Percentiles rank a stretch among this genome's conserved stretches.
Evolutionary conservation across 2,113 vertebrate genomes (phyloP).

Genomic region (Tragelaphus strepsiceros): DNA sequence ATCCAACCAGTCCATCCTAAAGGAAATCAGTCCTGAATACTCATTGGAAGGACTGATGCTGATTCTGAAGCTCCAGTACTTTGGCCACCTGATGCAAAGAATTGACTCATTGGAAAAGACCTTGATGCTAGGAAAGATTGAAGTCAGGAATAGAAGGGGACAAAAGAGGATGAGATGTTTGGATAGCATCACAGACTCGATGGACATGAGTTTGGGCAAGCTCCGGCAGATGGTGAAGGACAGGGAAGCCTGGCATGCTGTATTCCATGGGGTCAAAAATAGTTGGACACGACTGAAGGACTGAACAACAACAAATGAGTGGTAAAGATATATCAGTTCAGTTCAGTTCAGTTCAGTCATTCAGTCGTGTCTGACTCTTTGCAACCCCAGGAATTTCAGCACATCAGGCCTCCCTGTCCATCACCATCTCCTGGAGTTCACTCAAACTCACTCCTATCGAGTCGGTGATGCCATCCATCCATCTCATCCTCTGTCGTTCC

Average conservation of each 20-base stretch:
- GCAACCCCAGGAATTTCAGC: too few species aligned
- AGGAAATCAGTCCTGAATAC: neutral
- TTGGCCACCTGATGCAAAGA: neutral
- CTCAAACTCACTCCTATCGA: too few species aligned
- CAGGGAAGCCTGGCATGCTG: neutral
- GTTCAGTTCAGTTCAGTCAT: too few species aligned
- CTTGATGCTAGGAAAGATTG: neutral
- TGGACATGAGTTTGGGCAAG: neutral
- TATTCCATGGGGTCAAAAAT: neutral
- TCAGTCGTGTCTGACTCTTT: fast-evolving
- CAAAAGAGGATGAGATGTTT: neutral
- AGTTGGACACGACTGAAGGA: neutral
- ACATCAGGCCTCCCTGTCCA: too few species aligned
- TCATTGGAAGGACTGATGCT: neutral
- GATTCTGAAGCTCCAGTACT: neutral
- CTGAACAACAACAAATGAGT: neutral
- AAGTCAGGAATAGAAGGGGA: neutral
- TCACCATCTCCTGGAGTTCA: too few species aligned
- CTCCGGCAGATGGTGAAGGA: neutral
- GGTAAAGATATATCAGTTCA: neutral
- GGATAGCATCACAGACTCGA: neutral
- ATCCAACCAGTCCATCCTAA: neutral
- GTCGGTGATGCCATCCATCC: too few species aligned
- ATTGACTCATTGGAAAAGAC: neutral
- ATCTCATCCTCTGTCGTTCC: too few species aligned